These are phyloP conservation scores for Clepsis dumicolana DNA, from an alignment of 2,888 invertebrate species.

Conservation along the genomic window DNA sequence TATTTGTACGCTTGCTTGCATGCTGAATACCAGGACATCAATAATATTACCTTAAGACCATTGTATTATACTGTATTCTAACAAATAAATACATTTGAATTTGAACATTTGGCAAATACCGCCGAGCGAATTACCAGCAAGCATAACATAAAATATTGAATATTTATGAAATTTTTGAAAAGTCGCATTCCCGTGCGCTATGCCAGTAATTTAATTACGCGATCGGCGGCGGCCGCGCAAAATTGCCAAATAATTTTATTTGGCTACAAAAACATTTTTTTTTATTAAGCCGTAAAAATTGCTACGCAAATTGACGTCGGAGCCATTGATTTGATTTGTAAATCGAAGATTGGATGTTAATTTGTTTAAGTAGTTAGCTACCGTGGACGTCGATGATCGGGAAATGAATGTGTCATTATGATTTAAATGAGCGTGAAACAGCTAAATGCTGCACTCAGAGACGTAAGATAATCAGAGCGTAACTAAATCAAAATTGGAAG, in stretches of 20 bases:
- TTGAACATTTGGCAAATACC: too few species aligned
- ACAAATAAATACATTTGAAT: too few species aligned
- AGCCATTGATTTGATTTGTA: conserved; percentile 11
- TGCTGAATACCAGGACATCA: too few species aligned
- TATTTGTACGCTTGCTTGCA: too few species aligned
- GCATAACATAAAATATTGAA: background rate
- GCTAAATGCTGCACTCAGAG: background rate
- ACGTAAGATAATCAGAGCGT: background rate
- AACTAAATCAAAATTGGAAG: too few species aligned
- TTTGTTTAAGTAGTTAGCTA: conserved; percentile 11
- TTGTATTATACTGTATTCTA: too few species aligned
- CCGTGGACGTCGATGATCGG: background rate
- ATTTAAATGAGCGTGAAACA: background rate
- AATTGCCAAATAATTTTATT: conserved; percentile 31
- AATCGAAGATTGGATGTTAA: conserved; percentile 11
- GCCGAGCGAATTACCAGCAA: too few species aligned
- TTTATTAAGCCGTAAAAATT: conserved; percentile 16
- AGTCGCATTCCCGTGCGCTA: conserved; percentile 13
- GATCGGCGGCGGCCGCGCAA: conserved; percentile 11
- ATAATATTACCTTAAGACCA: too few species aligned
- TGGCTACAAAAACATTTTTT: conserved; percentile 16
- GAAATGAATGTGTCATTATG: conserved; percentile 6
- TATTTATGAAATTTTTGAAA: conserved; percentile 20
- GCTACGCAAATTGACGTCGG: conserved; percentile 6
- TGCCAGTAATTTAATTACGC: conserved; percentile 23